Evolutionary conservation across 1,140 invertebrate species (phyloP).

Genomic region (Bilobella aurantiaca): DNA sequence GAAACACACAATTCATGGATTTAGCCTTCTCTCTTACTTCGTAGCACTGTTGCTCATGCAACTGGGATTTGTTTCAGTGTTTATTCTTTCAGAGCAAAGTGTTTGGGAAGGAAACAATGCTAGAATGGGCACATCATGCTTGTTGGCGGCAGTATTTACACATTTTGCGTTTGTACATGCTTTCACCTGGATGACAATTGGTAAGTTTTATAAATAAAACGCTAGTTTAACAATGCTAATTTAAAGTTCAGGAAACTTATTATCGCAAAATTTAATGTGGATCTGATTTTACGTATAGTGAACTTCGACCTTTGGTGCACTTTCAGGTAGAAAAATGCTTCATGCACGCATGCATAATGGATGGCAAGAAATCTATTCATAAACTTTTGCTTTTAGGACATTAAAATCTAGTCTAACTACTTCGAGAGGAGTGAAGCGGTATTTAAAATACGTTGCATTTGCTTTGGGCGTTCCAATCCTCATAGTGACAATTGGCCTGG

Average conservation of each 20-base stretch:
- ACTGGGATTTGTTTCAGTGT: neutral
- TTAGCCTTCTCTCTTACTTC: neutral
- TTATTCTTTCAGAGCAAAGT: neutral
- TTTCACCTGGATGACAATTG: neutral
- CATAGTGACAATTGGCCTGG: neutral
- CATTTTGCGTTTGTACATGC: neutral
- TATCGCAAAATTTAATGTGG: conserved; percentile 1
- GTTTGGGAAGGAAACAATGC: neutral
- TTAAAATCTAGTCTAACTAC: neutral
- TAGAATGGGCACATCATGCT: neutral
- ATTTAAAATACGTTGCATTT: neutral
- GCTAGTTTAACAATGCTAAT: neutral
- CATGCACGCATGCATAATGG: neutral
- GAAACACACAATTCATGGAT: conserved; percentile 19
- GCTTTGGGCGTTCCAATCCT: neutral
- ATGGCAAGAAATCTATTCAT: too few species aligned
- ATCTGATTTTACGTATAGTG: conserved; percentile 17
- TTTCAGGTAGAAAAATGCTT: conserved; percentile 15
- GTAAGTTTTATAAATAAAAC: neutral
- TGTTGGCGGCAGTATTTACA: neutral
- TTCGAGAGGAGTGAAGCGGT: neutral
- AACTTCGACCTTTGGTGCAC: conserved; percentile 22
- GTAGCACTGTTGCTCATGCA: conserved; percentile 4
- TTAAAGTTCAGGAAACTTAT: neutral
- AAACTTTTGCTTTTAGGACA: neutral